A percentile compares a stretch with the other conserved stretches of the same genome.
phyloP scores from a whole-genome alignment of 1,140 invertebrate species.

The Vanessa tameamea region DNA sequence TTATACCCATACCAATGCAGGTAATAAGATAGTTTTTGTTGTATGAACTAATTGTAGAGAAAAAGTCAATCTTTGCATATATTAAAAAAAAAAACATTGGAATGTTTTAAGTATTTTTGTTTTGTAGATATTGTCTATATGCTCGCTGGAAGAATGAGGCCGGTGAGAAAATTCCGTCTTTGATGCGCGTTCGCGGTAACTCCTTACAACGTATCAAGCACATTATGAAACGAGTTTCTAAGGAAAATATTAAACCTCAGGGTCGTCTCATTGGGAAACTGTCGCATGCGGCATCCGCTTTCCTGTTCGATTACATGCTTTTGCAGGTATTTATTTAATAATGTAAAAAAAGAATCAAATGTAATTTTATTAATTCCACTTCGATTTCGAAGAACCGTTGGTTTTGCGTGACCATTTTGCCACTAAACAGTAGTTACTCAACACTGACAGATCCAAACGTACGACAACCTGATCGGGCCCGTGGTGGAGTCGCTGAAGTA shows the following conservation, averaged over 20 bases:
- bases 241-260: slow-evolving; percentile 98
- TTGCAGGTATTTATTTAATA: slow-evolving; percentile 83
- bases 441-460: slow-evolving; percentile 93
- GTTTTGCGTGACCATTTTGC: no score
- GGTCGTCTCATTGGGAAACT: slow-evolving; percentile 98
- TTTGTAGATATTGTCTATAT: slow-evolving; percentile 91
- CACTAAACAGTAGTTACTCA: slow-evolving; percentile 43
- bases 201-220: slow-evolving; percentile 96
- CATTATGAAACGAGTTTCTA: slow-evolving; percentile 98
- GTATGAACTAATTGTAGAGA: not conserved
- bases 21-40: slow-evolving; percentile 63
- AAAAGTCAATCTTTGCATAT: no score
- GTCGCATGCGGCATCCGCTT: slow-evolving; percentile 96
- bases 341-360: not conserved
- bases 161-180: slow-evolving; percentile 88
- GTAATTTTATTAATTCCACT: not conserved
- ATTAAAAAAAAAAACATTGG: no score
- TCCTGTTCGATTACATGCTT: slow-evolving; percentile 97
- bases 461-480: slow-evolving; percentile 97
- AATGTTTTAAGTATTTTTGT: not conserved
- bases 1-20: slow-evolving; percentile 95
- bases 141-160: slow-evolving; percentile 93
- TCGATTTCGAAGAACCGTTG: no score
- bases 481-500: slow-evolving; percentile 99
- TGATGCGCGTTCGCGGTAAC: slow-evolving; percentile 91